Evolutionary conservation across 53 echinoderm and acorn worm species (phyloP).

Genomic region (Paracentrotus lividus): DNA sequence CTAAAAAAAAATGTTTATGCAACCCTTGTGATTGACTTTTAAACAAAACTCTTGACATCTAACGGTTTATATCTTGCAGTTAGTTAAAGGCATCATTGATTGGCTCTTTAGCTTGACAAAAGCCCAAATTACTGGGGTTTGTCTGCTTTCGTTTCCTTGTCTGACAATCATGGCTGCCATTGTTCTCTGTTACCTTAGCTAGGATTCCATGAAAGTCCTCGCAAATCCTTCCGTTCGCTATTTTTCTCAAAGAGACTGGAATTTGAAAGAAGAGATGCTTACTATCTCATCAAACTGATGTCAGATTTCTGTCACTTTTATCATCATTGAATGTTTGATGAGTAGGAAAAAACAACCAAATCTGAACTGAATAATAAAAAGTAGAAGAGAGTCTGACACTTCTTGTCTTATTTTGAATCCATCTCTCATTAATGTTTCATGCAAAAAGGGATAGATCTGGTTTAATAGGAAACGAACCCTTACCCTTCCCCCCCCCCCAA

Average conservation of each 20-base stretch:
- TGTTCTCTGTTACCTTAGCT: background rate
- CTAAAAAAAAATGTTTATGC: too few relatives aligned
- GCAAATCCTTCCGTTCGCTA: slow-evolving; percentile 5
- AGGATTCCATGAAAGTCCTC: background rate
- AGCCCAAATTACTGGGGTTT: slow-evolving; percentile 7
- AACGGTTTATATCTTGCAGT: background rate
- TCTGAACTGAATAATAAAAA: background rate
- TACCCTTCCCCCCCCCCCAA: background rate
- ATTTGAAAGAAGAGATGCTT: slow-evolving; percentile 12
- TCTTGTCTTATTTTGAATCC: background rate
- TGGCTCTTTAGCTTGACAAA: background rate
- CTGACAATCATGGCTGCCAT: slow-evolving; percentile 47
- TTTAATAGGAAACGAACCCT: background rate
- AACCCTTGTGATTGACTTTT: background rate
- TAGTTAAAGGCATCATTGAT: background rate
- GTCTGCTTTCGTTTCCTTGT: slow-evolving; percentile 20
- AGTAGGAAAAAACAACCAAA: background rate
- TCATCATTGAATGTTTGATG: background rate
- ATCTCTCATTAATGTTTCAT: background rate
- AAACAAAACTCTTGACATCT: background rate
- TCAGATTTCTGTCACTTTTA: background rate
- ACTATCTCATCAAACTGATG: slow-evolving; percentile 4
- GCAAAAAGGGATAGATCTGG: background rate
- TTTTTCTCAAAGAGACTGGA: background rate
- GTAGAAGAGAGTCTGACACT: background rate